phyloP scores from a whole-genome alignment of 2,113 vertebrate genomes.

The Phaetusa simplex region DNA sequence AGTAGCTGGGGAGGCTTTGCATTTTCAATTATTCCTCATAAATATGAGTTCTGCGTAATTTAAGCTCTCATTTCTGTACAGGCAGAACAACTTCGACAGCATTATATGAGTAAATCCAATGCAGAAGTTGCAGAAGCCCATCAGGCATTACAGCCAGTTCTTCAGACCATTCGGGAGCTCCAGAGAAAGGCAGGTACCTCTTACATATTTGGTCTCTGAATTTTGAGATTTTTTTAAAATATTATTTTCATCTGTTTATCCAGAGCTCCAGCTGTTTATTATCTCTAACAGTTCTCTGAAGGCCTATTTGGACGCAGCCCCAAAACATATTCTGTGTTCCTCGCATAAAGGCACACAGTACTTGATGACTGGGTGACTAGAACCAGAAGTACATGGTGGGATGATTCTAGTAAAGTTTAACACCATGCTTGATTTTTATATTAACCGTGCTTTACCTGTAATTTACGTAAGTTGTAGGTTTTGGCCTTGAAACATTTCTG shows the following conservation, averaged over 20 bases:
- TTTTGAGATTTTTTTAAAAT: not conserved
- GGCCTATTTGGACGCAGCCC: not conserved
- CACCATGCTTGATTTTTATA: not conserved
- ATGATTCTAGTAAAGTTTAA: not conserved
- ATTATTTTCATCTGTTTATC: not conserved
- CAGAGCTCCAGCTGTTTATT: not conserved
- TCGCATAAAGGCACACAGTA: not conserved
- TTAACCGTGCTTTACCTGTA: not conserved
- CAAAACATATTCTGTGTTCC: not conserved
- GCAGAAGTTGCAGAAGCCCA: constrained; percentile 88
- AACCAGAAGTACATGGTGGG: not conserved
- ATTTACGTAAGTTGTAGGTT: not conserved
- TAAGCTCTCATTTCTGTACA: constrained; percentile 30
- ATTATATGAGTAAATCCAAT: constrained; percentile 98
- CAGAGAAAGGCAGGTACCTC: constrained; percentile 83
- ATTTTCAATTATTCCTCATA: not conserved
- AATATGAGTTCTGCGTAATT: not conserved
- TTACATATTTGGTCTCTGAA: not conserved
- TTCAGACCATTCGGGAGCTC: constrained; percentile 89
- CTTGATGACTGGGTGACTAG: not conserved
- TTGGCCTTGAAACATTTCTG: not conserved
- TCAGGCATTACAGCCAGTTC: constrained; percentile 88
- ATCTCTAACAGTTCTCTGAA: not conserved
- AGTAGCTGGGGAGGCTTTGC: not conserved
- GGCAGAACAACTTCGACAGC: constrained; percentile 91